Base-by-base conservation (phyloP, 2,888 invertebrate genomes). In the Dorcus hopei region DNA sequence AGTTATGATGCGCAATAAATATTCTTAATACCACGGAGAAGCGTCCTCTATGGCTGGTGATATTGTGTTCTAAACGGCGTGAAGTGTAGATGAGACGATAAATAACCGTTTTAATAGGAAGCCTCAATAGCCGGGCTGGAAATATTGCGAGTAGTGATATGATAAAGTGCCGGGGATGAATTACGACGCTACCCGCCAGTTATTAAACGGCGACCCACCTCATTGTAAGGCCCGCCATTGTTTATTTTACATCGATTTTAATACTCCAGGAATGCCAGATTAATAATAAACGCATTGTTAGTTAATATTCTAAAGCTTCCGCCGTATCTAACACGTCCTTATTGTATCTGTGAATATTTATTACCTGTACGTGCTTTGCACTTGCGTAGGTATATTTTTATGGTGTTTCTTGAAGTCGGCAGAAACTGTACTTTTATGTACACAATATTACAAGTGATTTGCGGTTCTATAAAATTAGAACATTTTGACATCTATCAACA, bases 81-180 rank as follows among this genome's bases (percentile, higher is more conserved):
- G 49, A 58, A 54, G 58, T 58, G 58, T 52, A 58, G 58, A 58
- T 58, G 58, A 58, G 58, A 54, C 58, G 53, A 58, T 58, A 58
- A 58, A 58, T 58, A 58, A 58, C 58, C 57, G 43, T 49, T 54
- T 58, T 58, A 58, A 58, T 58, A 53, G 53, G 58, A 58, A 47
- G 45, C 55, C 51, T 52, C 55, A 55, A 55, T 55, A 59, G 59
- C 47, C 55, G 52, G 80, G 52, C 43, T 33, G 54, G 54, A 54
- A 54, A 54, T 54, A 54, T 54, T 54, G 47, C 38, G 45, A 45
- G 45, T 11, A 45, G 45, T 45, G 59, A 55, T 59, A 59, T 59
- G 59, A 59, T 59, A 59, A 59, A 59, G 59, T 55, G 55, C 59
- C 52, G 49, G 52, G 49, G 47, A 54, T 54, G 51, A 58, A 55